These are phyloP conservation scores for Sinocyclocheilus anshuiensis DNA, from an alignment of 2,113 vertebrate species.

Conservation along the genomic window DNA sequence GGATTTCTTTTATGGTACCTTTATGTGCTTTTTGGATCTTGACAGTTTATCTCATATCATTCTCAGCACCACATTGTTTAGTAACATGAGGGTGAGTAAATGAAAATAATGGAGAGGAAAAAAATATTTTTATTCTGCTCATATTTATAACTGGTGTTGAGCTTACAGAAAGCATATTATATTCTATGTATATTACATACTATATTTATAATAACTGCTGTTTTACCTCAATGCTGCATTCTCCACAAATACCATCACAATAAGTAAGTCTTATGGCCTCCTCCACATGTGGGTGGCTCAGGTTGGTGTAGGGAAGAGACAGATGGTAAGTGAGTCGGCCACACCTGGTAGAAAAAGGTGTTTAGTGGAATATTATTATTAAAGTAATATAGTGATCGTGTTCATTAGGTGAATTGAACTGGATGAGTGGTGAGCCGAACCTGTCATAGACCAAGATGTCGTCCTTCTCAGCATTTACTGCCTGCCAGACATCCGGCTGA, in stretches of 20 bases:
- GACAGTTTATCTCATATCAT: neutral
- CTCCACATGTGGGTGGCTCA: slow-evolving; percentile 82
- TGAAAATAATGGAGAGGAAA: too few species aligned
- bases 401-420: neutral
- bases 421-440: slow-evolving; percentile 65
- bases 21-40: neutral
- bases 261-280: slow-evolving; percentile 84
- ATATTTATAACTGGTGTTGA: neutral
- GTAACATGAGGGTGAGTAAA: neutral
- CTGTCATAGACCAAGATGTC: slow-evolving; percentile 96
- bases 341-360: slow-evolving; percentile 77
- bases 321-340: slow-evolving; percentile 87
- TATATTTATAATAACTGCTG: neutral
- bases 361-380: neutral
- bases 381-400: neutral
- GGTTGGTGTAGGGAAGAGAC: slow-evolving; percentile 83
- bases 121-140: neutral
- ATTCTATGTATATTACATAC: neutral
- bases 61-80: neutral
- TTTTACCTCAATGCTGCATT: slow-evolving; percentile 82
- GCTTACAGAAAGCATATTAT: too few species aligned
- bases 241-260: slow-evolving; percentile 84
- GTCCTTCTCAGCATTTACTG: slow-evolving; percentile 84
- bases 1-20: neutral
- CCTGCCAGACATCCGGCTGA: slow-evolving; percentile 85